Evolutionary conservation across 37 sponge, comb jelly and placozoan species (phyloP).

Genomic region (Chondrilla cf. caribensis): DNA sequence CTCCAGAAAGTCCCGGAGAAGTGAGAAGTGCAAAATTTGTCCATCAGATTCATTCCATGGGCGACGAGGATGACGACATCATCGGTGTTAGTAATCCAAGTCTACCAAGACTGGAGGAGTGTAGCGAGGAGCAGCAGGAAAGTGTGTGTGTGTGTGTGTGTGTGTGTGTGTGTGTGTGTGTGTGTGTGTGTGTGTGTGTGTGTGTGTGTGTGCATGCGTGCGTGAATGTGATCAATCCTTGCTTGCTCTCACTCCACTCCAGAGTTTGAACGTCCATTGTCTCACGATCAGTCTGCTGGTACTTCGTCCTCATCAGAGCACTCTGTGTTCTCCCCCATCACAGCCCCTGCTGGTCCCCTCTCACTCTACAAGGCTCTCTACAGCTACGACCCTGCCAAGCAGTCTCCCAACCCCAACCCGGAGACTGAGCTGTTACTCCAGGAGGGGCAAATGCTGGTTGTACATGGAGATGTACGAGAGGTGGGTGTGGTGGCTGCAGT

Average conservation of each 20-base stretch:
- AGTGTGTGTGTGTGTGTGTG: conserved; percentile 21
- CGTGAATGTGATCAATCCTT: no score
- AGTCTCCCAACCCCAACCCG: conserved; percentile 73
- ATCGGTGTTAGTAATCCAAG: background rate
- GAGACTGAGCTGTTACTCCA: conserved; percentile 40
- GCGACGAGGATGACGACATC: background rate
- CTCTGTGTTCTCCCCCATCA: no score
- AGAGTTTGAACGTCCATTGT: no score
- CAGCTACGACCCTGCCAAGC: conserved; percentile 59
- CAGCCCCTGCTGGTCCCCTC: background rate
- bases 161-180: conserved; percentile 12
- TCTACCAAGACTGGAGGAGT: background rate
- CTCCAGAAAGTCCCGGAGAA: background rate
- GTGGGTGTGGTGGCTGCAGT: conserved; percentile 1
- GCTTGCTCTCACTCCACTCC: no score
- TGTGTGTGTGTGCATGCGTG: no score
- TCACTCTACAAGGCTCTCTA: conserved; percentile 24
- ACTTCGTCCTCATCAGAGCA: no score
- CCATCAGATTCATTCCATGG: background rate
- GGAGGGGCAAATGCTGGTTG: conserved; percentile 59
- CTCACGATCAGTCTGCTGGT: no score
- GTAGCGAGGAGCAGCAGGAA: background rate
- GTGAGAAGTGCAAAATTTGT: background rate
- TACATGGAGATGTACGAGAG: conserved; percentile 71
- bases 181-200: background rate